Conservation (phyloP, 2,888 invertebrate species). For the Physocephala rufipes region DNA sequence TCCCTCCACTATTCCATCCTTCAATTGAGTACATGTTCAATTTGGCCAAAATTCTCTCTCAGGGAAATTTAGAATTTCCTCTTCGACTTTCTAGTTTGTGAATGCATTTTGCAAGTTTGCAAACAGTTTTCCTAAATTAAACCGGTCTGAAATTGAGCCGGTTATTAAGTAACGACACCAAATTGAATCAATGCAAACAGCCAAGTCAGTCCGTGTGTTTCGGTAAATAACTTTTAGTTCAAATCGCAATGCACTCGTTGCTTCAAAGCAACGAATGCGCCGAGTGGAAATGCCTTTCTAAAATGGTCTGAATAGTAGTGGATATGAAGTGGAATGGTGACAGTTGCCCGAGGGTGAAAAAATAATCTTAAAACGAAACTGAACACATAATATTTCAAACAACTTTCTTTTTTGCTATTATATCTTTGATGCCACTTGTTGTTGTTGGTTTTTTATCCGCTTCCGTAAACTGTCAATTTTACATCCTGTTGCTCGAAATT, state of each 20-base stretch:
- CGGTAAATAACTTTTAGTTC: background rate
- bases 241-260: no score
- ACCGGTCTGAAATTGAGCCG: conserved; percentile 5
- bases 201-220: background rate
- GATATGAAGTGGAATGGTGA: background rate
- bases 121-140: background rate
- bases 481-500: no score
- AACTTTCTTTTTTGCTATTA: no score
- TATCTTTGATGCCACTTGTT: no score
- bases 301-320: conserved; percentile 56
- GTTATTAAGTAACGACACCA: background rate
- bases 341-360: background rate
- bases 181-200: background rate
- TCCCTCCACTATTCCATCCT: background rate
- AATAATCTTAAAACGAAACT: no score
- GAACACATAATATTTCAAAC: no score
- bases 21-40: no score
- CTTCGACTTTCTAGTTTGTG: no score
- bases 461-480: no score
- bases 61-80: conserved; percentile 10
- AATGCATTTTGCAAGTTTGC: background rate
- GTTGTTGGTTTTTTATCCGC: no score
- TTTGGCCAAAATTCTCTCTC: conserved; percentile 10
- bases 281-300: conserved; percentile 58
- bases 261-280: conserved; percentile 21